phyloP scores from a whole-genome alignment of 1,140 invertebrate genomes.

The Tetranychus cinnabarinus region DNA sequence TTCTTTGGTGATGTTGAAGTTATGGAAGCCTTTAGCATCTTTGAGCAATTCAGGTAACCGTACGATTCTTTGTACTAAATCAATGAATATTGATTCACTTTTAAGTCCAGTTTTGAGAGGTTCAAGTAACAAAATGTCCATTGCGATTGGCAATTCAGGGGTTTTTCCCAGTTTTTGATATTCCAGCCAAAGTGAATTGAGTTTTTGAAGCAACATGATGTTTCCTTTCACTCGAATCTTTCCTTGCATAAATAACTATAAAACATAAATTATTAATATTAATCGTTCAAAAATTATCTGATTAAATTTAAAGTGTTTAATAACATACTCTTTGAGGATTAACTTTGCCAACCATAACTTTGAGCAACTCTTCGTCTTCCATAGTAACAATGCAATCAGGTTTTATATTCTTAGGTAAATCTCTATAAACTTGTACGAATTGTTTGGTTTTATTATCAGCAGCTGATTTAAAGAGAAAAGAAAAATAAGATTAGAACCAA shows the following conservation, averaged over 20 bases:
- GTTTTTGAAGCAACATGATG: constrained; percentile 75
- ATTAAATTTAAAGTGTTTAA: too few relatives aligned
- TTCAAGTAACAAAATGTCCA: constrained; percentile 12
- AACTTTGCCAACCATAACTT: constrained; percentile 44
- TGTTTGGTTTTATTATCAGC: constrained; percentile 23
- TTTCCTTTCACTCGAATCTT: constrained; percentile 77
- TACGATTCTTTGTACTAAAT: constrained; percentile 44
- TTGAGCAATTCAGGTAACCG: constrained; percentile 44
- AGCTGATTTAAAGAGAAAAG: neutral
- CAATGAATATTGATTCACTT: constrained; percentile 52
- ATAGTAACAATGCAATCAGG: constrained; percentile 60
- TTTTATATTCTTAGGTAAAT: constrained; percentile 45
- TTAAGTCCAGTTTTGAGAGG: constrained; percentile 23
- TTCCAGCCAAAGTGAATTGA: constrained; percentile 29
- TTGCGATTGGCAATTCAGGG: constrained; percentile 14
- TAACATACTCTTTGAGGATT: constrained; percentile 41
- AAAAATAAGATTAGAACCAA: neutral
- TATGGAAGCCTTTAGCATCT: constrained; percentile 51
- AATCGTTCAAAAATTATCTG: constrained; percentile 13
- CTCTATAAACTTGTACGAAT: constrained; percentile 41
- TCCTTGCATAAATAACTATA: constrained; percentile 47
- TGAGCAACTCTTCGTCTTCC: constrained; percentile 17
- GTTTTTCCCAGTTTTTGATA: constrained; percentile 29
- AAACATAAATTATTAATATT: neutral
- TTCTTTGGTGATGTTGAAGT: constrained; percentile 56